Conservation (phyloP, 2,888 invertebrate genomes). For the Patella pellucida region DNA sequence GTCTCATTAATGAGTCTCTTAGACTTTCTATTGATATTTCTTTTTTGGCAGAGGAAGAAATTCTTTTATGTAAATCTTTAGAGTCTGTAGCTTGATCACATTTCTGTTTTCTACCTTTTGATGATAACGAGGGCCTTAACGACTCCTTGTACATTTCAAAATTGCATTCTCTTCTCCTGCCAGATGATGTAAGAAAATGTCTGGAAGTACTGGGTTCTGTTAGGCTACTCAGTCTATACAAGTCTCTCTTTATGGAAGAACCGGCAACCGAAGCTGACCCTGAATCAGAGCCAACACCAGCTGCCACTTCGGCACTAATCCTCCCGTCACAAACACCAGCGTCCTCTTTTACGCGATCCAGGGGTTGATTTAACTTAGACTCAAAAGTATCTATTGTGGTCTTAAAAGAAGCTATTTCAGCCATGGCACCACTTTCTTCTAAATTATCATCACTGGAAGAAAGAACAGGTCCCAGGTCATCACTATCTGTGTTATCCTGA, state of each 20-base stretch:
- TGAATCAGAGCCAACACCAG: slow-evolving; percentile 8
- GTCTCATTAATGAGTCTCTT: slow-evolving; percentile 42
- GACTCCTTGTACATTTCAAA: slow-evolving; percentile 53
- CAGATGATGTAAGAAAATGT: slow-evolving; percentile 20
- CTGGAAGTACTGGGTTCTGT: slow-evolving; percentile 31
- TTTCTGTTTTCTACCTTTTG: slow-evolving; percentile 45
- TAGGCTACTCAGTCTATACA: slow-evolving; percentile 40
- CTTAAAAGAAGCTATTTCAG: slow-evolving; percentile 9
- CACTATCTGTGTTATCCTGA: background rate
- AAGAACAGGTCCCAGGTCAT: slow-evolving; percentile 12
- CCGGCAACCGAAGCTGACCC: slow-evolving; percentile 12
- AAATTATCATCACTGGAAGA: slow-evolving; percentile 27
- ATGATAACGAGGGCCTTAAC: slow-evolving; percentile 32
- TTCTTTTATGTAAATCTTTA: slow-evolving; percentile 25
- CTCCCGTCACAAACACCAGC: slow-evolving; percentile 20
- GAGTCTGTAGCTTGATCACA: slow-evolving; percentile 27
- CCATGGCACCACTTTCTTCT: background rate
- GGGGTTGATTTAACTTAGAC: background rate
- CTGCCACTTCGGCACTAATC: slow-evolving; percentile 13
- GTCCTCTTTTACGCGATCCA: slow-evolving; percentile 6
- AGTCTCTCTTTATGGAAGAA: slow-evolving; percentile 40
- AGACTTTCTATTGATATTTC: slow-evolving; percentile 42
- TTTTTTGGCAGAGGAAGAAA: slow-evolving; percentile 36
- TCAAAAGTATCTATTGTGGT: slow-evolving; percentile 8
- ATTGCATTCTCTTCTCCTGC: slow-evolving; percentile 44